Evolutionary conservation across 2,888 invertebrate species (phyloP).

Genomic region (Chrysomela aeneicollis): DNA sequence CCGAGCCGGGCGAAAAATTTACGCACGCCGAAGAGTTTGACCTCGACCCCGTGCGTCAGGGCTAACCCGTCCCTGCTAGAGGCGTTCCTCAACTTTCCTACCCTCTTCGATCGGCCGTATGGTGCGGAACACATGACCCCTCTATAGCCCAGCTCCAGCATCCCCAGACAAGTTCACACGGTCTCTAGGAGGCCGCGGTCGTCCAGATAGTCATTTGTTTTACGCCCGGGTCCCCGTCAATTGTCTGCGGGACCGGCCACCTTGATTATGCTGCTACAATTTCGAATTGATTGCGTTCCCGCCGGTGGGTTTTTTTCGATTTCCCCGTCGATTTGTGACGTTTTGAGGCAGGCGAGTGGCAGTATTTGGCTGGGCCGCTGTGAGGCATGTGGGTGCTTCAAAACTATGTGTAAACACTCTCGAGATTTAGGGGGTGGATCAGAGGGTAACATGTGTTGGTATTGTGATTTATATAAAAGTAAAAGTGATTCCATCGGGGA

Average conservation of each 20-base stretch:
- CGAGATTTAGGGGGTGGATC: constrained; percentile 47
- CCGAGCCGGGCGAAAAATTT: too few relatives aligned
- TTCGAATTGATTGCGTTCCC: constrained; percentile 39
- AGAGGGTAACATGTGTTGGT: constrained; percentile 49
- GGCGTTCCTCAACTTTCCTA: constrained; percentile 34
- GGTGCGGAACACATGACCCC: constrained; percentile 44
- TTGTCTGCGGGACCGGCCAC: constrained; percentile 36
- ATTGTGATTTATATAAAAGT: constrained; percentile 47
- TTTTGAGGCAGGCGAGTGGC: constrained; percentile 11
- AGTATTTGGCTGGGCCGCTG: constrained; percentile 37
- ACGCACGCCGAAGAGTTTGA: too few relatives aligned
- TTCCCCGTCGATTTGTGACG: constrained; percentile 9
- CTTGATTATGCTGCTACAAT: constrained; percentile 40
- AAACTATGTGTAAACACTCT: constrained; percentile 46
- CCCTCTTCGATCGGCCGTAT: constrained; percentile 28
- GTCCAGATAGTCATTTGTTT: constrained; percentile 53
- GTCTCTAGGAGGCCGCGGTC: constrained; percentile 50
- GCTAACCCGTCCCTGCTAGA: neutral
- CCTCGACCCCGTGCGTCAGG: too few relatives aligned
- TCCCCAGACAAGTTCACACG: constrained; percentile 55
- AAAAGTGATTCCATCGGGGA: constrained; percentile 45
- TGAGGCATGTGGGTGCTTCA: constrained; percentile 41
- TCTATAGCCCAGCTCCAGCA: constrained; percentile 39
- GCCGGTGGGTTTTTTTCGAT: constrained; percentile 1
- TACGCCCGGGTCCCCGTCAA: constrained; percentile 39